Conservation (phyloP, 2,888 invertebrate species). For the Selenia dentaria region DNA sequence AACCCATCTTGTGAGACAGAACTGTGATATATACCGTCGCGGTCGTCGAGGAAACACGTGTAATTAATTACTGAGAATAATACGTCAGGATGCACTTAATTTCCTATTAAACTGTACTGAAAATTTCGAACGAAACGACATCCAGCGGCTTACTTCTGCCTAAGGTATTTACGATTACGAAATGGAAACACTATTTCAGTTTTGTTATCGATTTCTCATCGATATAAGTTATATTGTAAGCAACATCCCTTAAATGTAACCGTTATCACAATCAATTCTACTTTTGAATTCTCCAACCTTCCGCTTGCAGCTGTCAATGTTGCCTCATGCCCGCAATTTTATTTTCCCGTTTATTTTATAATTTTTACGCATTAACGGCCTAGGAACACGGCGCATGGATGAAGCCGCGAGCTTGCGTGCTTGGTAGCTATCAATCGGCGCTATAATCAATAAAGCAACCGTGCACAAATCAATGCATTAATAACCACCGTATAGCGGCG, state of each 20-base stretch:
- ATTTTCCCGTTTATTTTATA: conserved; percentile 38
- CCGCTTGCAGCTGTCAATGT: conserved; percentile 19
- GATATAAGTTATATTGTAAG: too few relatives aligned
- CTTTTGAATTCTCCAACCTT: conserved; percentile 21
- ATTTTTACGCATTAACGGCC: conserved; percentile 43
- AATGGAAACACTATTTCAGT: not conserved
- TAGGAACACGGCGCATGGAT: conserved; percentile 42
- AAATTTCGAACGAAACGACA: conserved; percentile 54
- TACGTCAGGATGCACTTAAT: conserved; percentile 79
- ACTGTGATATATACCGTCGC: conserved; percentile 73
- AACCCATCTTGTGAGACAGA: conserved; percentile 78
- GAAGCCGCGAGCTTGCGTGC: conserved; percentile 60
- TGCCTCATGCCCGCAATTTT: conserved; percentile 9
- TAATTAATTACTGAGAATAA: conserved; percentile 79
- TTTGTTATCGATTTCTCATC: not conserved
- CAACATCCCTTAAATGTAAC: not conserved
- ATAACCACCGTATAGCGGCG: conserved; percentile 52
- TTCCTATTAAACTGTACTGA: conserved; percentile 74
- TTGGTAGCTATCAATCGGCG: conserved; percentile 64
- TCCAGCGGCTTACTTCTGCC: conserved; percentile 1
- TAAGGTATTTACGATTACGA: not conserved
- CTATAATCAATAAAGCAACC: conserved; percentile 74
- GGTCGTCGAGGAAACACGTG: conserved; percentile 70
- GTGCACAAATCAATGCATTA: conserved; percentile 77
- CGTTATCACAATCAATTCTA: conserved; percentile 7